Evolutionary conservation across 2,113 vertebrate genomes (phyloP).

Genomic region (Brevimyrus niger): DNA sequence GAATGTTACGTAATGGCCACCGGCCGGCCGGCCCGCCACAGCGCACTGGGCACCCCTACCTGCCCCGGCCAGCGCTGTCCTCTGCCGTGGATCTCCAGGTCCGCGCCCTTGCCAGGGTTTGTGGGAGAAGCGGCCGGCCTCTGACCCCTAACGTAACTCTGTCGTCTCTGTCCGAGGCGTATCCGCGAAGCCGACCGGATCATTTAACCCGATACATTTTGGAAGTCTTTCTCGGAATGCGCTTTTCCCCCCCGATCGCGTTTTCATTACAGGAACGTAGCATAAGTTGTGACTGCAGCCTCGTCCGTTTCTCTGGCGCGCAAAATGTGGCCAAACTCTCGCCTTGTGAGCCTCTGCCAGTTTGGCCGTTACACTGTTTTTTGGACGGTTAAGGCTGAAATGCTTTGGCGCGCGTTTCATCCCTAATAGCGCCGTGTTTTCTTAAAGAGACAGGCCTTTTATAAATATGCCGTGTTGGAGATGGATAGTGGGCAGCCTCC

Average conservation of each 20-base stretch:
- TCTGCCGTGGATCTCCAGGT: not conserved
- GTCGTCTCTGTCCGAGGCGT: not conserved
- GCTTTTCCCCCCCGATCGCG: not conserved
- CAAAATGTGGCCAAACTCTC: not conserved
- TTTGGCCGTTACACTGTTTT: conserved; percentile 41
- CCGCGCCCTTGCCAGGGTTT: not conserved
- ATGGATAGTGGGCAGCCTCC: not conserved
- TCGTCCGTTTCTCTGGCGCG: not conserved
- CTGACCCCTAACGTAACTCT: not conserved
- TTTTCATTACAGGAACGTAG: not conserved
- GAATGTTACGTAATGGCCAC: not conserved
- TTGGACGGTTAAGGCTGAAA: conserved; percentile 47
- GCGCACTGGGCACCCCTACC: too few species aligned
- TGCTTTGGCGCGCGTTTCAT: conserved; percentile 48
- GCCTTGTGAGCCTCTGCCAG: conserved; percentile 38
- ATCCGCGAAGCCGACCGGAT: not conserved
- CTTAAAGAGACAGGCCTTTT: conserved; percentile 20
- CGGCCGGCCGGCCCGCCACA: not conserved
- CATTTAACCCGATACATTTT: not conserved
- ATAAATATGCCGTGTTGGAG: not conserved
- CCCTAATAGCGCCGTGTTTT: conserved; percentile 11
- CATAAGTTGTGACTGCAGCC: not conserved
- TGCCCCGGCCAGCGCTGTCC: not conserved
- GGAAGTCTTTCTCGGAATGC: not conserved
- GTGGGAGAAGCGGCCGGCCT: not conserved